A percentile compares a stretch with the other conserved stretches of the same genome.
phyloP scores from a whole-genome alignment of 2,113 vertebrate genomes.

The Dromiciops gliroides region DNA sequence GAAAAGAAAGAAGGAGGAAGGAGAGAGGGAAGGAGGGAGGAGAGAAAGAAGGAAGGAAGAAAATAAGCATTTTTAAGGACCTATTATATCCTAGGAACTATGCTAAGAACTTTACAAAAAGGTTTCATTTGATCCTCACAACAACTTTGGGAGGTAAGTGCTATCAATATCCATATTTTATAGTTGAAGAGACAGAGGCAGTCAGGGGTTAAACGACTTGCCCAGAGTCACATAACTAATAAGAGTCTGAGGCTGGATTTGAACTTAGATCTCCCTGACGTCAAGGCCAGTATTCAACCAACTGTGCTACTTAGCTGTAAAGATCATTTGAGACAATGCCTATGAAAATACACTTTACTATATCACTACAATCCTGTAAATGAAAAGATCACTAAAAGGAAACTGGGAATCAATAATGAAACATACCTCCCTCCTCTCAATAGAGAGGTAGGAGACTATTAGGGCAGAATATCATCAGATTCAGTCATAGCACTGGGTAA shows the following conservation, averaged over 20 bases:
- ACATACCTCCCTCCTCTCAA: neutral
- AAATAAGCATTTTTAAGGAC: neutral
- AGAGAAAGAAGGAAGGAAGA: neutral
- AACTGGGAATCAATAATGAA: neutral
- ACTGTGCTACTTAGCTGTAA: neutral
- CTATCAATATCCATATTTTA: neutral
- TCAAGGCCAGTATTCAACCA: neutral
- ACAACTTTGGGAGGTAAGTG: neutral
- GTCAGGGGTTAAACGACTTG: neutral
- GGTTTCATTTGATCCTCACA: neutral
- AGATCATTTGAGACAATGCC: neutral
- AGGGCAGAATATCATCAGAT: neutral
- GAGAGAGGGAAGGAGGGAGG: no score
- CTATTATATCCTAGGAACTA: neutral
- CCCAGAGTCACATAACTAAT: neutral
- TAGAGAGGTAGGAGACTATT: neutral
- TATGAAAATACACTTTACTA: neutral
- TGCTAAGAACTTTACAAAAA: neutral
- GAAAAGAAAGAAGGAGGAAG: neutral
- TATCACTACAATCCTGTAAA: neutral
- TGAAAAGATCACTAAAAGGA: neutral
- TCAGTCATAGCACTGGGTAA: neutral
- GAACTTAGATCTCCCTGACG: neutral
- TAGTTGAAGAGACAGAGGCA: neutral
- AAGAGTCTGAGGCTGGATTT: neutral